Base-by-base conservation (phyloP, 2,113 vertebrate genomes). In the Oreochromis tanganicae region DNA sequence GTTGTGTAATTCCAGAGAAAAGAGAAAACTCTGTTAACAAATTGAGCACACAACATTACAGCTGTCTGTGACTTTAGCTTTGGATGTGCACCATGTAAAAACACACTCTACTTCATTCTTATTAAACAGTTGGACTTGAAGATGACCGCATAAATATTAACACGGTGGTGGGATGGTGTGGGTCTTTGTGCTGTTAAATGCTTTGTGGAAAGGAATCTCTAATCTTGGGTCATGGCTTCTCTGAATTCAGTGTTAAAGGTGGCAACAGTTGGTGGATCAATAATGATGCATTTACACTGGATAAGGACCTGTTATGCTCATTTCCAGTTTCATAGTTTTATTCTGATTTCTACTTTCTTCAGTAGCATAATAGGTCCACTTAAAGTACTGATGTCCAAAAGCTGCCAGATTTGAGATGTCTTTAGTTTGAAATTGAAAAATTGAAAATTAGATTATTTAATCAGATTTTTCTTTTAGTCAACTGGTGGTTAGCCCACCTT, bases 121-220 rank as follows among this genome's bases (percentile, higher is more conserved):
- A 48, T 48, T 75, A 32, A 78, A 12, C 24, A 50, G 12, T 5
- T 5, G 9, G 29, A 38, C 4, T 11, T 83, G 3, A 57, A 56
- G 50, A 41, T 34, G n/a, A 68, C 6, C 3, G 11, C 29, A 19
- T 12, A 46, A 81, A 55, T 13, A 79, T 56, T 43, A 83, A 17
- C 52, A 32, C 34, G 90, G 89, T 93, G 92, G 81, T 55, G 81
- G 89, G 41, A 38, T 46, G 34, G 16, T 6, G 19, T 78, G 52
- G 24, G 27, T 41, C 80, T 24, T 3, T 19, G 32, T 43, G 24
- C 55, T 63, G 54, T 66, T 66, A 38, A 11, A 12, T 16, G 48
- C 48, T 75, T 21, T 13, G 57, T 61, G 54, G 6, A 57, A 55
- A 38, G 38, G 1, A n/a, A 84, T 4, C 5, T 84, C 10, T 29